Evolutionary conservation across 2,113 vertebrate genomes (phyloP), one percentile per base, ranked within the genome.

Genomic region (Zeus faber): DNA sequence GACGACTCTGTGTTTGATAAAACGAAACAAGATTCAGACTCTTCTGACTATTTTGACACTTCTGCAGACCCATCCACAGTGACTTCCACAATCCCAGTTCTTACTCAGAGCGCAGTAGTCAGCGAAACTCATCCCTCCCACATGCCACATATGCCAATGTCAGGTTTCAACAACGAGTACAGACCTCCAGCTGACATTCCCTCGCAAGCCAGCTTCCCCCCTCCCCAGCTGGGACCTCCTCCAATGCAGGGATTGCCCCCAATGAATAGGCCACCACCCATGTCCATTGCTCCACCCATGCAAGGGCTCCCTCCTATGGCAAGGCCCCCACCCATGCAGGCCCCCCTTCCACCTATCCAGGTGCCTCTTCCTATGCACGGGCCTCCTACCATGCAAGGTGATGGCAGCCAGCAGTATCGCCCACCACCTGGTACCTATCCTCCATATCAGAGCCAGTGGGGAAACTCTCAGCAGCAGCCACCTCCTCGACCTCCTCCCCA

Each of bases 361-460:
- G 67, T 65, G 18, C 75, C 41, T 13, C 39, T 45, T 26, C 37
- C 46, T 9, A 51, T 65, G 14, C 62, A 68, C 40, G 82, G 65
- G 11, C 74, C 77, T 24, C 85, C 77, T 67, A 68, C 62, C 16
- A 67, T 76, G 0, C 90, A 90, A 13, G 69, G 65, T 18, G 87
- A 90, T 2, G 55, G 58, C 49, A 72, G 85, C 81, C 79, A 82
- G 40, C 83, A 82, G 10, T 88, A 79, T 46, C 75, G 75, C 2
- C 82, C 62, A 1, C 84, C 67, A 43, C 81, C 60, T 1, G 48
- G 65, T 35, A 51, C 75, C n/a, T 91, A 87, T 59, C 64, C 85
- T 22, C 75, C 83, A 21, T 91, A 80, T 69, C 87, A 87, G 56
- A 89, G 84, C 62, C 87, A 89, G 67, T 91, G 90, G 87, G 61